A percentile compares a stretch with the other conserved stretches of the same genome.
phyloP scores from a whole-genome alignment of 2,113 vertebrate genomes.

The Axis porcinus region DNA sequence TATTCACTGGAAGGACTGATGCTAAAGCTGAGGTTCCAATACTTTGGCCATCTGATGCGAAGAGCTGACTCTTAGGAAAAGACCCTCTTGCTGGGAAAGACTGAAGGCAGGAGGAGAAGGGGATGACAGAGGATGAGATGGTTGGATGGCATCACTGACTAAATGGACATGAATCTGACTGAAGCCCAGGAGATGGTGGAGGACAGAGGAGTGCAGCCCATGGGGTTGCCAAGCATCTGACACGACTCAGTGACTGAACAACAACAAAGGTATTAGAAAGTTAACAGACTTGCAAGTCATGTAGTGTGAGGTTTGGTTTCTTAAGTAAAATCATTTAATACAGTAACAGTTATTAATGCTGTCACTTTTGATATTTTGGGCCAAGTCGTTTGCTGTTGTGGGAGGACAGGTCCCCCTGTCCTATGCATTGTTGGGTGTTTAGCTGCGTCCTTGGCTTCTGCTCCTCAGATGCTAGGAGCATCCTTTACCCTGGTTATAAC shows the following conservation, averaged over 20 bases:
- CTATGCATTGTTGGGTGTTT: neutral
- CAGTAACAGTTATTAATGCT: neutral
- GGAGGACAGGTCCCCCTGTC: too few species aligned
- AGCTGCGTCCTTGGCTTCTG: neutral
- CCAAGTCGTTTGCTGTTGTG: neutral
- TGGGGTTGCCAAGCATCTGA: neutral
- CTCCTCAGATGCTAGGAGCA: fast-evolving
- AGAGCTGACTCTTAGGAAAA: neutral
- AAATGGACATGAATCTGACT: fast-evolving
- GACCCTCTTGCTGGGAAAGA: neutral
- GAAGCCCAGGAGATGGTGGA: neutral
- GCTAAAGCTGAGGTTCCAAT: neutral
- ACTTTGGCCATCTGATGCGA: neutral
- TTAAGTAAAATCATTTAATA: neutral
- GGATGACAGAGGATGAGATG: neutral
- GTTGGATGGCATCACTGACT: neutral
- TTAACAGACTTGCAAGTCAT: too few species aligned
- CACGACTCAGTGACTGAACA: neutral
- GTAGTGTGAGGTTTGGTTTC: neutral
- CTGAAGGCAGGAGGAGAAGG: neutral
- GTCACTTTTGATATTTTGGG: neutral
- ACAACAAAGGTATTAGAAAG: neutral
- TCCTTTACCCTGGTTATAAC: too few species aligned
- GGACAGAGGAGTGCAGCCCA: neutral
- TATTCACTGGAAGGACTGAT: neutral